Evolutionary conservation across 2,113 vertebrate species (phyloP).

Genomic region (Gambusia holbrooki): DNA sequence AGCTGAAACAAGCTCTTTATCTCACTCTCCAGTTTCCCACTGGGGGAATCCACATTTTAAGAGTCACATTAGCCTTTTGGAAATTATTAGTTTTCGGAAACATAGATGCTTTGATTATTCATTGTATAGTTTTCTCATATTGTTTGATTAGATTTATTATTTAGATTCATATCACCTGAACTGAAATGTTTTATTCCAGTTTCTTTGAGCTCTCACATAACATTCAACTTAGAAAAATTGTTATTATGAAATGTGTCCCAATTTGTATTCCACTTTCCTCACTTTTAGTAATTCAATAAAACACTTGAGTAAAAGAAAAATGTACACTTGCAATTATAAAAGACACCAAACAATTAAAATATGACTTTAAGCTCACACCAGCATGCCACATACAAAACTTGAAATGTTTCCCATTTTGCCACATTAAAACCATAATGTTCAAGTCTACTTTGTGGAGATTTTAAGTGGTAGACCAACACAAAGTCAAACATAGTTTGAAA

Average conservation of each 20-base stretch:
- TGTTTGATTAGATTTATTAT: neutral
- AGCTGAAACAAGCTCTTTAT: conserved; percentile 21
- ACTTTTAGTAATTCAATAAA: conserved; percentile 17
- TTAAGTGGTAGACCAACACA: no score
- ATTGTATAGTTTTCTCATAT: neutral
- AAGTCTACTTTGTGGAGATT: no score
- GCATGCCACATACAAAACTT: no score
- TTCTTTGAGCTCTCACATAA: conserved; percentile 5
- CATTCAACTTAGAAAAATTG: conserved; percentile 18
- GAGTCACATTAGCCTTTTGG: conserved; percentile 1
- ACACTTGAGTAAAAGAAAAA: neutral
- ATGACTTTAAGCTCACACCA: no score
- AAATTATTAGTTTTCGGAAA: conserved; percentile 7
- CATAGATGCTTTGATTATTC: conserved; percentile 4
- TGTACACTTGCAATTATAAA: no score
- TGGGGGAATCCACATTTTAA: neutral
- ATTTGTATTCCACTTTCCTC: conserved; percentile 26
- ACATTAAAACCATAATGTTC: no score
- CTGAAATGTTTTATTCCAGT: conserved; percentile 3
- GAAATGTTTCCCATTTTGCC: no score
- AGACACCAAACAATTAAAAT: no score
- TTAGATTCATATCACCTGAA: no score
- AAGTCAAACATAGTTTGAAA: no score
- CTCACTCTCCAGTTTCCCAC: conserved; percentile 4
- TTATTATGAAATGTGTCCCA: conserved; percentile 14